A percentile compares a stretch with the other conserved stretches of the same genome.
Evolutionary conservation across 2,113 vertebrate genomes (phyloP).

Genomic region (human (Homo sapiens)): GRCh38 chr7:125623501-125624000

Average conservation of each 20-base stretch:
- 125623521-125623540: background rate
- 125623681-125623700: background rate
- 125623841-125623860: slow-evolving; percentile 4
- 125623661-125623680: background rate
- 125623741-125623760: slow-evolving; percentile 1
- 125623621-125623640: background rate
- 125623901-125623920: background rate
- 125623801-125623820: background rate
- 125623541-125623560: background rate
- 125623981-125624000: background rate
- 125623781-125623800: slow-evolving; percentile 17
- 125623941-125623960: background rate
- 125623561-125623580: background rate
- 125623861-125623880: background rate
- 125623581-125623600: background rate
- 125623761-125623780: background rate
- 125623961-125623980: too few species aligned
- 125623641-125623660: background rate
- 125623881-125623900: background rate
- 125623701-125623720: background rate
- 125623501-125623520: background rate
- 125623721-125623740: background rate
- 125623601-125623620: background rate
- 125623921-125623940: background rate
- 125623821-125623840: background rate